These are phyloP conservation scores for Andricus quercusramuli DNA, from an alignment of 2,888 invertebrate genomes.

Conservation along the genomic window DNA sequence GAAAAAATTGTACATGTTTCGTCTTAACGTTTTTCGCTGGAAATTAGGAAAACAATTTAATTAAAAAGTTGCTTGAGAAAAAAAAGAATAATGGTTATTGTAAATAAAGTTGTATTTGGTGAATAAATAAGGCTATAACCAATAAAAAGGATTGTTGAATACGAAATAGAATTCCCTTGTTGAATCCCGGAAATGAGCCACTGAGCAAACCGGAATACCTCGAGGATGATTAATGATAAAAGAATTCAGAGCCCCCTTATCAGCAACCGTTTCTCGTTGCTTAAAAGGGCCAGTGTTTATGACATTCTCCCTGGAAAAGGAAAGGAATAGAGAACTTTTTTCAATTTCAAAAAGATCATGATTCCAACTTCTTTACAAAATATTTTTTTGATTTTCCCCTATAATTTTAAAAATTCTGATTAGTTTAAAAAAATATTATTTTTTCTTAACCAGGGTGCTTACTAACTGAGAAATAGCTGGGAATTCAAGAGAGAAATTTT, in stretches of 20 bases:
- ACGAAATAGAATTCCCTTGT: slow-evolving; percentile 10
- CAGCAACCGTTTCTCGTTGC: slow-evolving; percentile 4
- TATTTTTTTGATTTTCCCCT: not conserved
- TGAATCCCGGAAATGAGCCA: slow-evolving; percentile 23
- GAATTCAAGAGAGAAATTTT: too few relatives aligned
- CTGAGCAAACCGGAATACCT: slow-evolving; percentile 29
- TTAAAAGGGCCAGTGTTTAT: slow-evolving; percentile 8
- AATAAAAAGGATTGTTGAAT: slow-evolving; percentile 5
- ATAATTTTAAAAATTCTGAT: not conserved
- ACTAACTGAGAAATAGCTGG: too few relatives aligned
- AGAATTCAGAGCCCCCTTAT: slow-evolving; percentile 32
- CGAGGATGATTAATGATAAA: slow-evolving; percentile 26
- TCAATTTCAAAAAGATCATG: not conserved
- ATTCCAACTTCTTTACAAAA: not conserved
- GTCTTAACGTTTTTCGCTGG: too few relatives aligned
- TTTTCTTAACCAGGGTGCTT: not conserved
- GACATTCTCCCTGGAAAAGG: not conserved
- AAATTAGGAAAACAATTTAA: too few relatives aligned
- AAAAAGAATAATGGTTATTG: too few relatives aligned
- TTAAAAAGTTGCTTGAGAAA: too few relatives aligned
- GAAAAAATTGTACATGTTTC: too few relatives aligned
- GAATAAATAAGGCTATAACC: not conserved
- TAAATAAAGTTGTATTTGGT: not conserved
- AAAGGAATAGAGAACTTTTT: not conserved
- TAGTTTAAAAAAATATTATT: not conserved